These are phyloP conservation scores for Polypedilum pembai DNA, from an alignment of 1,140 invertebrate genomes.

Conservation along the genomic window DNA sequence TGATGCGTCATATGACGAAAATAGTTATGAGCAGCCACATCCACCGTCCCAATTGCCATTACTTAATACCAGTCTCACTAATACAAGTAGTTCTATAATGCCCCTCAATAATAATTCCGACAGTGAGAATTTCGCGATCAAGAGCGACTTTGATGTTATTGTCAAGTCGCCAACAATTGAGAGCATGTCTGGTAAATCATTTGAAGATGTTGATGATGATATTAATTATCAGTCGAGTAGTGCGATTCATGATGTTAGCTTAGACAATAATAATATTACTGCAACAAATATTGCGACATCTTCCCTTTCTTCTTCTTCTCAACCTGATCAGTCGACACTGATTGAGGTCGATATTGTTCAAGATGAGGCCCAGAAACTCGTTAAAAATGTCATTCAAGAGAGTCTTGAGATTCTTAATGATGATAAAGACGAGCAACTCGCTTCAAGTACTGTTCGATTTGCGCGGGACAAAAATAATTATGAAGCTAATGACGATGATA, in stretches of 20 bases:
- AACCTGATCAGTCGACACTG: not conserved
- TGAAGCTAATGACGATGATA: not conserved
- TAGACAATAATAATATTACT: constrained; percentile 19
- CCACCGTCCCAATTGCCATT: constrained; percentile 16
- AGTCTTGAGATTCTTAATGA: not conserved
- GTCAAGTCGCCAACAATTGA: constrained; percentile 44
- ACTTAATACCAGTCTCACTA: not conserved
- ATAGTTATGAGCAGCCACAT: constrained; percentile 20
- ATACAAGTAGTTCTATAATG: not conserved
- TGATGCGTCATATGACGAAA: not conserved
- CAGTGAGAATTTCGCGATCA: constrained; percentile 44
- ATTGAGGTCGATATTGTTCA: not conserved
- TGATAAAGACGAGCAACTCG: not conserved
- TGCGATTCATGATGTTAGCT: constrained; percentile 6
- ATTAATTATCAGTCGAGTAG: not conserved
- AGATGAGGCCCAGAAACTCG: constrained; percentile 1
- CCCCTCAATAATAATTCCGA: not conserved
- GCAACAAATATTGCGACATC: constrained; percentile 25
- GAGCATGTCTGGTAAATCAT: constrained; percentile 44
- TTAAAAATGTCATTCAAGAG: not conserved
- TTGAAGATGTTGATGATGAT: constrained; percentile 37
- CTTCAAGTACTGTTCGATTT: not conserved
- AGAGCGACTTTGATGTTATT: constrained; percentile 41
- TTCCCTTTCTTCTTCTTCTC: not conserved
- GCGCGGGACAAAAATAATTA: not conserved